Conservation (phyloP, 37 sponge, comb jelly and placozoan species). For the Ianthella basta region DNA sequence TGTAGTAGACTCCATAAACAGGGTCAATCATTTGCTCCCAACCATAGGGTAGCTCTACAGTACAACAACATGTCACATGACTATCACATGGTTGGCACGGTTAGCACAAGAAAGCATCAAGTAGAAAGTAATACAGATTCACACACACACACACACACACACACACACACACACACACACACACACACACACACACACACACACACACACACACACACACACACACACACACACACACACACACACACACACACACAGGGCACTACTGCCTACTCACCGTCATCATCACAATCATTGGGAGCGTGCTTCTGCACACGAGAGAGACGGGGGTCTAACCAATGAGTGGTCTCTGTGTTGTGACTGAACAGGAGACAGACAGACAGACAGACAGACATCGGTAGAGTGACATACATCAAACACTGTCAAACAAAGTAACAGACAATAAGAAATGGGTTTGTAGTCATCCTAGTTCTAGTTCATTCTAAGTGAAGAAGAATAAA, state of each 20-base stretch:
- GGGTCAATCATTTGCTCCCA: slow-evolving; percentile 94
- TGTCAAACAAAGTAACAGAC: too few species aligned
- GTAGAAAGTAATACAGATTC: neutral
- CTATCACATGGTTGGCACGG: neutral
- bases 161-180: slow-evolving; percentile 10
- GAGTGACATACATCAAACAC: too few species aligned
- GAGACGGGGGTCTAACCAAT: slow-evolving; percentile 97
- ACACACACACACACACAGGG: neutral
- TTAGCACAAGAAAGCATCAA: neutral
- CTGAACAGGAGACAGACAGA: slow-evolving; percentile 46
- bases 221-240: neutral
- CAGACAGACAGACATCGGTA: too few species aligned
- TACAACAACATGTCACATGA: slow-evolving; percentile 11
- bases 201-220: neutral
- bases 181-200: neutral
- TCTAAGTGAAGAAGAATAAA: too few species aligned
- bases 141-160: neutral
- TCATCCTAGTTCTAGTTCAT: too few species aligned
- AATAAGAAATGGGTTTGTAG: too few species aligned
- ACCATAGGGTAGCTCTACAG: slow-evolving; percentile 92
- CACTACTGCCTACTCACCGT: slow-evolving; percentile 64
- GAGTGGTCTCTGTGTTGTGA: slow-evolving; percentile 94
- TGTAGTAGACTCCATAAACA: slow-evolving; percentile 89
- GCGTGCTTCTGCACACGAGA: slow-evolving; percentile 68
- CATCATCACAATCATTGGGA: slow-evolving; percentile 78